Conservation (phyloP, 2,113 vertebrate genomes). For the Orientallactaga bullata region DNA sequence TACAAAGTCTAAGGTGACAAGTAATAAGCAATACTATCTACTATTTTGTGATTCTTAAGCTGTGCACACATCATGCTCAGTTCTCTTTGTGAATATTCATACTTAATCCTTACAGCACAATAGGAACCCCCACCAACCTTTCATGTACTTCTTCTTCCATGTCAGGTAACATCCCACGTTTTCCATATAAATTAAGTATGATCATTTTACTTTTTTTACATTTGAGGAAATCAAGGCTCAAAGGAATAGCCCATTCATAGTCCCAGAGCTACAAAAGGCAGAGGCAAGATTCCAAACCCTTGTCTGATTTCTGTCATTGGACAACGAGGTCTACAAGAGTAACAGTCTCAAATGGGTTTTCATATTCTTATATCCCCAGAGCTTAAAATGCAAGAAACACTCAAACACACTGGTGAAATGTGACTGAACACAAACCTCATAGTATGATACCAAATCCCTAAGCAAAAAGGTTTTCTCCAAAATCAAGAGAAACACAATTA, state of each 20-base stretch:
- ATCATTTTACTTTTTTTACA: background rate
- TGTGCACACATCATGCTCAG: background rate
- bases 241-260: background rate
- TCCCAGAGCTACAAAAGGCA: background rate
- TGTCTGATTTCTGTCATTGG: background rate
- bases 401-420: background rate
- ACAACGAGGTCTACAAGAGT: background rate
- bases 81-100: background rate
- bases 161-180: background rate
- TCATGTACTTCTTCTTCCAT: background rate
- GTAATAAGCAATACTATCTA: background rate
- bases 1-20: background rate
- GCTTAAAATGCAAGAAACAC: background rate
- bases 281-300: background rate
- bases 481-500: constrained; percentile 33
- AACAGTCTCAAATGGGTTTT: background rate
- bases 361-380: background rate
- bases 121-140: background rate
- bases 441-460: background rate
- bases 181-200: background rate
- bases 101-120: background rate
- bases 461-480: background rate
- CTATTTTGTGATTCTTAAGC: background rate
- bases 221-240: background rate
- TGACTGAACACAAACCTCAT: background rate